phyloP scores from a whole-genome alignment of 2,888 invertebrate genomes.

The Hyposoter dolosus region DNA sequence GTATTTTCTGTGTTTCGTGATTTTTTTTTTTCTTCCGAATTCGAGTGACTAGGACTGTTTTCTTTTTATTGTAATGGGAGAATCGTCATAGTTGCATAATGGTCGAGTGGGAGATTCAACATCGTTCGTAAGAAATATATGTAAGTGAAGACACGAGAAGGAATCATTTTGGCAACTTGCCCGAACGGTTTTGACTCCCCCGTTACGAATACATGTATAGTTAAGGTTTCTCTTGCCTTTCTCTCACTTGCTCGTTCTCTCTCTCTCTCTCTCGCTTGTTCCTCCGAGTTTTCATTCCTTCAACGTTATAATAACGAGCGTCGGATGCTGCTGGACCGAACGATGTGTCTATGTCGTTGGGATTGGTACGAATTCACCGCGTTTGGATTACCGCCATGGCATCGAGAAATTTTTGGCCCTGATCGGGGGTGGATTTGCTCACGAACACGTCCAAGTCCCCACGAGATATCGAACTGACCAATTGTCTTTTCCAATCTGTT shows the following conservation, averaged over 20 bases:
- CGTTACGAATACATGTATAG: constrained; percentile 57
- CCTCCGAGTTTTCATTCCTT: constrained; percentile 60
- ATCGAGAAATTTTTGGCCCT: constrained; percentile 42
- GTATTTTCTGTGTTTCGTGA: background rate
- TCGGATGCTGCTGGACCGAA: constrained; percentile 22
- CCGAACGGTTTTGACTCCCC: constrained; percentile 70
- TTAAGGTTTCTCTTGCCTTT: constrained; percentile 40
- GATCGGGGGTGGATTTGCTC: constrained; percentile 2
- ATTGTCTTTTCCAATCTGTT: constrained; percentile 3
- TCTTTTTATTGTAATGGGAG: background rate
- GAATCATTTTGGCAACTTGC: constrained; percentile 52
- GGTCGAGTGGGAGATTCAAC: constrained; percentile 7
- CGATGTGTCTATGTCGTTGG: constrained; percentile 36
- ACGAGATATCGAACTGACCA: constrained; percentile 23
- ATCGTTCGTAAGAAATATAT: constrained; percentile 49
- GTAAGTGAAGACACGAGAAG: constrained; percentile 25
- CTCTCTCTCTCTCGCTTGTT: constrained; percentile 29
- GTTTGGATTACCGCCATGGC: constrained; percentile 52
- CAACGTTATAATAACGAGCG: constrained; percentile 51
- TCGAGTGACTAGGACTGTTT: background rate
- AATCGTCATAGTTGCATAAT: constrained; percentile 37
- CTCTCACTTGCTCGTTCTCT: constrained; percentile 38
- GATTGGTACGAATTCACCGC: constrained; percentile 48
- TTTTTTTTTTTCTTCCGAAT: background rate
- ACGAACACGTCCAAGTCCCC: background rate